These are phyloP conservation scores for Cygnus olor DNA, from an alignment of 2,797 vertebrate genomes.

Conservation along the genomic window DNA sequence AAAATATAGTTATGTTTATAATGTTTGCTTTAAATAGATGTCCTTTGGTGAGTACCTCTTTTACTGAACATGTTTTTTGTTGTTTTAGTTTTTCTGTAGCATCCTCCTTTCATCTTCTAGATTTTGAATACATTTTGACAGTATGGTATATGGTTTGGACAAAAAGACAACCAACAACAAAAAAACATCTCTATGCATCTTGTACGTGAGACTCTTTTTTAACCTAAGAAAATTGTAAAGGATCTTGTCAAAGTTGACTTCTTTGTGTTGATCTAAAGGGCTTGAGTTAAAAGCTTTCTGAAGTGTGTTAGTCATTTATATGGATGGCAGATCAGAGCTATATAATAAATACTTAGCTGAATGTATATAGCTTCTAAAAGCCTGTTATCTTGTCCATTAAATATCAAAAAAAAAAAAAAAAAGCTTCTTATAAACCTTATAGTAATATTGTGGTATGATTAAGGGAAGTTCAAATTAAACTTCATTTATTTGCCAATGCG, in stretches of 20 bases:
- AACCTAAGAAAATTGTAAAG: neutral
- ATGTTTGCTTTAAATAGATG: neutral
- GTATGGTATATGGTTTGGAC: neutral
- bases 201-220: neutral
- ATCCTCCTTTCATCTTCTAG: conserved; percentile 29
- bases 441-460: conserved; percentile 4
- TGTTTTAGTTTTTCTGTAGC: neutral
- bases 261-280: conserved; percentile 38
- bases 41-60: neutral
- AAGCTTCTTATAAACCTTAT: conserved; percentile 24
- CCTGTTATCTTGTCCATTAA: conserved; percentile 30
- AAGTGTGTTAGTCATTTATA: conserved; percentile 32
- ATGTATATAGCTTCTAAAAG: neutral
- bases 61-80: neutral
- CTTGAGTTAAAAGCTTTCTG: conserved; percentile 17
- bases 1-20: neutral
- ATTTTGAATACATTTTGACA: conserved; percentile 16
- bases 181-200: neutral
- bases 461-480: conserved; percentile 40
- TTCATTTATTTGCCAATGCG: conserved; percentile 23
- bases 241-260: conserved; percentile 16
- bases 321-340: conserved; percentile 9
- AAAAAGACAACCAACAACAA: neutral
- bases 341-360: conserved; percentile 12
- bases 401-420: conserved; percentile 20